Evolutionary conservation across 1,140 invertebrate genomes (phyloP), one percentile per base, ranked within the genome.

Genomic region (Lucilia cuprina): DNA sequence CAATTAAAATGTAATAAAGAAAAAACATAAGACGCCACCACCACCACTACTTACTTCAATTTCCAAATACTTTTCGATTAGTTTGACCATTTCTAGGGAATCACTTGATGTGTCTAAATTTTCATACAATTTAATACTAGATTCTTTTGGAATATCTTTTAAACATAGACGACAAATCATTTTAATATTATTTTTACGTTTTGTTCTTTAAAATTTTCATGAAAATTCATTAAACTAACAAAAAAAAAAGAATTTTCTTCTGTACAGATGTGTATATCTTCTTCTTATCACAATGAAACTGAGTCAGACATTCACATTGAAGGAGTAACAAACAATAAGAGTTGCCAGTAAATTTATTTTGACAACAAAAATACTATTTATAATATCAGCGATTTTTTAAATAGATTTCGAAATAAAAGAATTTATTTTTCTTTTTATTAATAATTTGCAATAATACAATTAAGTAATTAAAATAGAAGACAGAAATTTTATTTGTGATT

Each of bases 111-210:
- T 86, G 49, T 88, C 87, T 82, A 88, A 83, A 19, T 87, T 88
- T 30, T 89, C 87, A 80, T 89, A 89, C 12, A 89, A 84, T 17
- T 87, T 89, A 70, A 89, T 88, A 21, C 87, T 87, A 84, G 85
- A 86, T 74, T 87, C 87, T 84, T 85, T 86, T 84, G 86, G 88
- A 77, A 89, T 86, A 84, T 84, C 85, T 74, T 85, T 87, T 85
- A 89, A 85, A 86, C 88, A 89, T 85, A 89, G 85, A 83, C 88
- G 88, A 85, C 88, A 89, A 82, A 89, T 88, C 88, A 89, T 89
- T 13, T 84, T 87, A 65, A 8, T 50, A 13, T 3, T 49, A 82
- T 13, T 41, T 41, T 41, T 41, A 41, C 5, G 41, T 41, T 41
- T 41, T 41, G 25, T 82, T 14, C 13, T 21, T 19, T 30, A 41